Conservation (phyloP, 2,888 invertebrate species). For the Lepidonotus clava region DNA sequence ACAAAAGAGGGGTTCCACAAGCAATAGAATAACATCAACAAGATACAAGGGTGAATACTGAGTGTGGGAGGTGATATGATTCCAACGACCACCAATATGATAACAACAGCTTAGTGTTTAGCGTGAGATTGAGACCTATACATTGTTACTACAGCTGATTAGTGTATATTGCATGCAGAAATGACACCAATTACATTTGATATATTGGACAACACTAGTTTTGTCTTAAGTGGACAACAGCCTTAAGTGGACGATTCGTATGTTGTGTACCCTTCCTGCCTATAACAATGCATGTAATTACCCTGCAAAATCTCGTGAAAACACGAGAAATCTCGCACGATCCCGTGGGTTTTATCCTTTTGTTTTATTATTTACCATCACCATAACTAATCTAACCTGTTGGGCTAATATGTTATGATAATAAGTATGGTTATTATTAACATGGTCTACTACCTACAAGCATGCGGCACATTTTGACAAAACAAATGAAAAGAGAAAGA, state of each 20-base stretch:
- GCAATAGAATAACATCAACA: conserved; percentile 5
- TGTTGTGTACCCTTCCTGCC: conserved; percentile 11
- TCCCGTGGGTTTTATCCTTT: background rate
- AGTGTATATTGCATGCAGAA: background rate
- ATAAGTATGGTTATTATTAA: too few species aligned
- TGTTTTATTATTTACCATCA: too few species aligned
- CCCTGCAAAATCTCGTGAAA: conserved; percentile 50
- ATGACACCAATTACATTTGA: background rate
- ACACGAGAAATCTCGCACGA: conserved; percentile 39
- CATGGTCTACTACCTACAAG: too few species aligned
- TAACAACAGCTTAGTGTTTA: background rate
- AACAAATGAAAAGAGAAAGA: background rate
- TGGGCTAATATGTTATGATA: too few species aligned
- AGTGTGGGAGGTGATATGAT: background rate
- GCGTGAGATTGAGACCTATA: background rate
- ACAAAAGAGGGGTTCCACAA: background rate
- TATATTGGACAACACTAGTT: conserved; percentile 16
- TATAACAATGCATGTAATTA: conserved; percentile 35
- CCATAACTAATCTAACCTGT: too few species aligned
- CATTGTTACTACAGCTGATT: background rate
- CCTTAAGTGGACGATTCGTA: conserved; percentile 39
- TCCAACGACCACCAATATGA: background rate
- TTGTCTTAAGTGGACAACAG: background rate
- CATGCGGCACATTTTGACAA: background rate
- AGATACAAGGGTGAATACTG: background rate